A percentile compares a stretch with the other conserved stretches of the same genome.
Conservation (phyloP, 2,797 vertebrate genomes). For the Lagocephalus sceleratus region DNA sequence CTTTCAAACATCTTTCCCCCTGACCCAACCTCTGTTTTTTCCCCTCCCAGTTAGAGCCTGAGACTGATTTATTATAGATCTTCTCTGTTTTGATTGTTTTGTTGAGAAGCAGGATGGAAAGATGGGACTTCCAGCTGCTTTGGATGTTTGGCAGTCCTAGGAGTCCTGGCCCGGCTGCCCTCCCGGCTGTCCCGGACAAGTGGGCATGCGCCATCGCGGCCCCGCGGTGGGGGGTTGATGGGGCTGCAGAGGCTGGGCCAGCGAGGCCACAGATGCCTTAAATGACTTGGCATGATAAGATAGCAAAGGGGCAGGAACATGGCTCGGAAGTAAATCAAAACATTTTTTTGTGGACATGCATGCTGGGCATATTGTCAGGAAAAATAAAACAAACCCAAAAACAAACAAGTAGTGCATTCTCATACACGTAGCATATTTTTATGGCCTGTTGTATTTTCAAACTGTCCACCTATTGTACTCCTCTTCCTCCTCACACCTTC, state of each 20-base stretch:
- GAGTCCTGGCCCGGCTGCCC: conserved; percentile 69
- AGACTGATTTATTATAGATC: conserved; percentile 68
- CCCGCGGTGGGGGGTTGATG: conserved; percentile 75
- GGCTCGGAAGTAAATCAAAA: conserved; percentile 67
- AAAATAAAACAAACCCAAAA: not conserved
- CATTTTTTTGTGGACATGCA: conserved; percentile 48
- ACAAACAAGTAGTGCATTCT: not conserved
- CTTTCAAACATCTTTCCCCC: conserved; percentile 34
- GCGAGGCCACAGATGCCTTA: conserved; percentile 78
- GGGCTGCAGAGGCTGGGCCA: conserved; percentile 67
- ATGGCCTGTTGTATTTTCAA: too few relatives aligned
- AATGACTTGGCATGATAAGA: conserved; percentile 79
- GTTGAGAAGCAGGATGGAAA: conserved; percentile 64
- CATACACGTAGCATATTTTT: not conserved
- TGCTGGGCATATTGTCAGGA: conserved; percentile 33
- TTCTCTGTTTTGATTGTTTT: conserved; percentile 72
- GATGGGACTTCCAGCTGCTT: conserved; percentile 70
- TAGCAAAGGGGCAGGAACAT: conserved; percentile 56
- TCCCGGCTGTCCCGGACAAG: conserved; percentile 64
- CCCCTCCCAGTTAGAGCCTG: conserved; percentile 51
- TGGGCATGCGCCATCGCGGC: conserved; percentile 67
- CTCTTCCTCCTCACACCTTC: conserved; percentile 32
- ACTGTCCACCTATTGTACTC: not conserved
- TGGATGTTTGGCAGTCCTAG: conserved; percentile 67
- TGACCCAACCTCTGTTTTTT: conserved; percentile 16